These are phyloP conservation scores for Campopleginae sp. DNA, from an alignment of 2,888 invertebrate genomes.

Conservation along the genomic window DNA sequence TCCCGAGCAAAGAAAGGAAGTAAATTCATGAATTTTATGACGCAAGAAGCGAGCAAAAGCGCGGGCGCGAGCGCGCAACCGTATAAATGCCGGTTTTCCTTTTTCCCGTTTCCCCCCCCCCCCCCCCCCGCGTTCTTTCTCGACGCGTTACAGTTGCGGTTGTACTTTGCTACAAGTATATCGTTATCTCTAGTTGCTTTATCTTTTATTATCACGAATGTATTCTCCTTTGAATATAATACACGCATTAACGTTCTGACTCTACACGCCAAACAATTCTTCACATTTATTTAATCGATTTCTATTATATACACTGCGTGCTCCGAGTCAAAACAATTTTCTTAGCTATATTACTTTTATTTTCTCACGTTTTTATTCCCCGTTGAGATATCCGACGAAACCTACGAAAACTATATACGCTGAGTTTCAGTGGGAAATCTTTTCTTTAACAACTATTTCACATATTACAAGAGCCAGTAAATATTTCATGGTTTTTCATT, in stretches of 20 bases:
- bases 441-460: not conserved
- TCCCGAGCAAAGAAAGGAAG: conserved; percentile 66
- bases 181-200: conserved; percentile 27
- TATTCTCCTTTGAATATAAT: conserved; percentile 57
- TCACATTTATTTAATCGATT: conserved; percentile 26
- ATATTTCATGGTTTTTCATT: not conserved
- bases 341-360: not conserved
- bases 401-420: not conserved
- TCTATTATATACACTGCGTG: not conserved
- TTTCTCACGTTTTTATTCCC: conserved; percentile 3
- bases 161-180: conserved; percentile 14
- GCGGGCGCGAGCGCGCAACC: conserved; percentile 62
- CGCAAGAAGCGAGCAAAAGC: conserved; percentile 56
- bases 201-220: conserved; percentile 59
- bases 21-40: conserved; percentile 70
- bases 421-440: not conserved
- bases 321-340: not conserved
- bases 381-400: not conserved
- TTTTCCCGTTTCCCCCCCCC: conserved; percentile 66
- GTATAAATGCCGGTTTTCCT: conserved; percentile 68
- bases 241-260: conserved; percentile 35
- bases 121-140: conserved; percentile 53
- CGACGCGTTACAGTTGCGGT: conserved; percentile 16
- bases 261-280: conserved; percentile 47
- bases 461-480: not conserved